These are phyloP conservation scores for Taxidea taxus DNA, from an alignment of 2,113 vertebrate species.

Conservation along the genomic window DNA sequence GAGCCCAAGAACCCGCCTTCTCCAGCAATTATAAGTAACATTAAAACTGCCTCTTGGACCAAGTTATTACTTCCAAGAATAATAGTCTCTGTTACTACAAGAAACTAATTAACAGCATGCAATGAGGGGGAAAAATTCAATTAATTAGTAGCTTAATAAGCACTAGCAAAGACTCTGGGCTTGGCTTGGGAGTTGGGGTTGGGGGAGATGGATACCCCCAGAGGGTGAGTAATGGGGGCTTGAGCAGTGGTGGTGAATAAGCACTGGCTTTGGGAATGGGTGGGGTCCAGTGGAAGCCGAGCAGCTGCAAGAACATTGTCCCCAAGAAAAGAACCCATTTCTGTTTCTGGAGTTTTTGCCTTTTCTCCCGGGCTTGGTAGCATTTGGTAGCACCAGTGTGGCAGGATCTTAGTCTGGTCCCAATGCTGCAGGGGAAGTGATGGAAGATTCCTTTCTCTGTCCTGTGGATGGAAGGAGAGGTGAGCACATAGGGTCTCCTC, in stretches of 20 bases:
- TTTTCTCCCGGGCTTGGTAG: not conserved
- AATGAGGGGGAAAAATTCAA: slow-evolving; percentile 78
- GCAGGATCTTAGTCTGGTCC: fast-evolving
- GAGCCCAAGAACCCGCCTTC: not conserved
- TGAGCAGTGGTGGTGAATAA: not conserved
- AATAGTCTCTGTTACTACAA: slow-evolving; percentile 77
- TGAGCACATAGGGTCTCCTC: too few species aligned
- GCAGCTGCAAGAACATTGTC: not conserved
- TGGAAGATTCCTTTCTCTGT: not conserved
- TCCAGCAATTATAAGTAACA: slow-evolving; percentile 67
- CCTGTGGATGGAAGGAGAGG: not conserved
- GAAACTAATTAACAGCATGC: slow-evolving; percentile 73
- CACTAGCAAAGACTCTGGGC: slow-evolving; percentile 46
- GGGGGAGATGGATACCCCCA: not conserved
- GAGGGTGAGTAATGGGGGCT: not conserved
- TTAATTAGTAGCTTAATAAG: slow-evolving; percentile 76
- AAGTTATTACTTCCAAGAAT: slow-evolving; percentile 78
- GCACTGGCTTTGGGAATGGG: not conserved
- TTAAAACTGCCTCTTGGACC: slow-evolving; percentile 74
- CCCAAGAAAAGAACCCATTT: not conserved
- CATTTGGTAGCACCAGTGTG: fast-evolving
- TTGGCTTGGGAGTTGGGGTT: not conserved
- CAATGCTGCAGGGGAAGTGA: not conserved
- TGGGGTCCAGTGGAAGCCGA: not conserved
- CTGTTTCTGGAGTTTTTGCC: not conserved